A percentile compares a stretch with the other conserved stretches of the same genome.
Conservation (phyloP, 2,797 vertebrate genomes). For the Poecile montanus region DNA sequence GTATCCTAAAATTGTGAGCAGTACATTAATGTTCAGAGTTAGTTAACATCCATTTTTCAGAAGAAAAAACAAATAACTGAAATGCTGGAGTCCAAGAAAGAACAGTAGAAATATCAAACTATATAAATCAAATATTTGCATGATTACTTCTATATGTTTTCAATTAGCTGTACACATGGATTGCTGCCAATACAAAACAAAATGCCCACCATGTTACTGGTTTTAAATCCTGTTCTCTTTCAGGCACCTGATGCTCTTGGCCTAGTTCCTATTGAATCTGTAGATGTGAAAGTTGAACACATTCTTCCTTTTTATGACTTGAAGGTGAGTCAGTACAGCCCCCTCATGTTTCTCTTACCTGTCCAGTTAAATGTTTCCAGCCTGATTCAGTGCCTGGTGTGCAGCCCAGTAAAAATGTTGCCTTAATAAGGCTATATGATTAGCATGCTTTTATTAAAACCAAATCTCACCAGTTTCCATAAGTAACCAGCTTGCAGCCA, state of each 20-base stretch:
- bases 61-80: not conserved
- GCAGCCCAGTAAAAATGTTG: not conserved
- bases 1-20: not conserved
- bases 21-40: not conserved
- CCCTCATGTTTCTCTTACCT: not conserved
- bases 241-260: constrained; percentile 76
- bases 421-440: not conserved
- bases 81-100: not conserved
- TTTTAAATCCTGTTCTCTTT: not conserved
- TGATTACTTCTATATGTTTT: not conserved
- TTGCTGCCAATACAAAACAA: not conserved
- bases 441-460: not conserved
- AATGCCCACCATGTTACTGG: not conserved
- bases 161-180: not conserved
- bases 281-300: constrained; percentile 61
- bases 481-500: not conserved
- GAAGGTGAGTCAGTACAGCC: constrained; percentile 67
- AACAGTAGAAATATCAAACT: not conserved
- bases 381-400: not conserved
- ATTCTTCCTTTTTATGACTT: constrained; percentile 62
- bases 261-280: constrained; percentile 65
- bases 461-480: not conserved
- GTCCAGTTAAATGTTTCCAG: not conserved
- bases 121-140: not conserved
- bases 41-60: not conserved